These are phyloP conservation scores for Brachypterus glaber DNA, from an alignment of 2,888 invertebrate genomes.

Conservation along the genomic window DNA sequence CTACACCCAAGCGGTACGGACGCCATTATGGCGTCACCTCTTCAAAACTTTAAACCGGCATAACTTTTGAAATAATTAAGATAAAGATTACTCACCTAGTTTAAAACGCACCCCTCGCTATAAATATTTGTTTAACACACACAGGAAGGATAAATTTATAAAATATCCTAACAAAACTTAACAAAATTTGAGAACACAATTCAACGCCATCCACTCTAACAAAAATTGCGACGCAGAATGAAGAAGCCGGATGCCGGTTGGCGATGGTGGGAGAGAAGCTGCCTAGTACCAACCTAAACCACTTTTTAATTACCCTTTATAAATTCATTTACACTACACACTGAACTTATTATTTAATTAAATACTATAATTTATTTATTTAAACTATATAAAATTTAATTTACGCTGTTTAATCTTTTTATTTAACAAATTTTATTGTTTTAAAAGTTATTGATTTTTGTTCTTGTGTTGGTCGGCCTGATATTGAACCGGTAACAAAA, in stretches of 20 bases:
- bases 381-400: no score
- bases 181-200: conserved; percentile 6
- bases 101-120: conserved; percentile 14
- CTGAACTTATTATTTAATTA: no score
- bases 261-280: conserved; percentile 9
- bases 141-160: no score
- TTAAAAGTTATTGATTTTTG: no score
- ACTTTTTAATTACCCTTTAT: no score
- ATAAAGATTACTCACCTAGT: conserved; percentile 16
- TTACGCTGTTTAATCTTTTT: no score
- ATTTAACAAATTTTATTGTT: no score
- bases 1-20: conserved; percentile 10
- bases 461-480: conserved; percentile 6
- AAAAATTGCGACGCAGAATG: conserved; percentile 2
- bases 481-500: conserved; percentile 14
- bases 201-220: not conserved
- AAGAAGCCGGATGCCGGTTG: conserved; percentile 14
- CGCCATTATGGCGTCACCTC: conserved; percentile 29
- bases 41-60: not conserved
- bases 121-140: conserved; percentile 13
- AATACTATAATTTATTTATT: no score
- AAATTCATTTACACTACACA: no score
- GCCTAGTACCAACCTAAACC: no score
- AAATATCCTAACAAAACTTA: conserved; percentile 7
- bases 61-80: not conserved